A percentile compares a stretch with the other conserved stretches of the same genome.
These are phyloP conservation scores for Thymelicus sylvestris DNA, from an alignment of 2,888 invertebrate species.

Conservation along the genomic window DNA sequence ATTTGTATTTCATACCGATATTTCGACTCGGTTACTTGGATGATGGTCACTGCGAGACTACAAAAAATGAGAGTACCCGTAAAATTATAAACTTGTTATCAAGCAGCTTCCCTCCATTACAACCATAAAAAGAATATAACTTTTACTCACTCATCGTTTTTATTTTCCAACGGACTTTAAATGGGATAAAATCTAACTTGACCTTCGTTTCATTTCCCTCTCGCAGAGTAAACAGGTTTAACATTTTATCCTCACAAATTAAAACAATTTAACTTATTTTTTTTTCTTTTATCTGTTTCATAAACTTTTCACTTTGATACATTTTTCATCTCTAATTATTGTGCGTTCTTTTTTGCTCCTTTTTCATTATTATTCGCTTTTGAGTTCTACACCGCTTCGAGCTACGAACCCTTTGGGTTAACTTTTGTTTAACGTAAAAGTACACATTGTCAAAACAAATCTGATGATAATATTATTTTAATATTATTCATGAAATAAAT, in stretches of 20 bases:
- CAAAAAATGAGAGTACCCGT: no score
- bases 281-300: background rate
- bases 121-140: no score
- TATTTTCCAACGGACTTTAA: background rate
- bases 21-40: no score
- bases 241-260: background rate
- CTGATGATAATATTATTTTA: background rate
- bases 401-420: conserved; percentile 2
- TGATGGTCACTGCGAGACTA: no score
- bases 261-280: background rate
- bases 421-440: background rate
- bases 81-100: no score
- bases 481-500: background rate
- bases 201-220: background rate
- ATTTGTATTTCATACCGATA: no score
- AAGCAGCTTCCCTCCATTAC: no score
- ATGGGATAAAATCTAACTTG: background rate
- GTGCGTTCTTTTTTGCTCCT: background rate
- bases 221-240: background rate
- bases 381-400: conserved; percentile 1
- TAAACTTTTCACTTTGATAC: conserved; percentile 13
- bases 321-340: conserved; percentile 12
- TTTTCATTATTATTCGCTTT: conserved; percentile 1
- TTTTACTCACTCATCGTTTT: no score
- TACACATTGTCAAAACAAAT: background rate